Evolutionary conservation across 2,888 invertebrate species (phyloP).

Genomic region (Cantharis rufa): DNA sequence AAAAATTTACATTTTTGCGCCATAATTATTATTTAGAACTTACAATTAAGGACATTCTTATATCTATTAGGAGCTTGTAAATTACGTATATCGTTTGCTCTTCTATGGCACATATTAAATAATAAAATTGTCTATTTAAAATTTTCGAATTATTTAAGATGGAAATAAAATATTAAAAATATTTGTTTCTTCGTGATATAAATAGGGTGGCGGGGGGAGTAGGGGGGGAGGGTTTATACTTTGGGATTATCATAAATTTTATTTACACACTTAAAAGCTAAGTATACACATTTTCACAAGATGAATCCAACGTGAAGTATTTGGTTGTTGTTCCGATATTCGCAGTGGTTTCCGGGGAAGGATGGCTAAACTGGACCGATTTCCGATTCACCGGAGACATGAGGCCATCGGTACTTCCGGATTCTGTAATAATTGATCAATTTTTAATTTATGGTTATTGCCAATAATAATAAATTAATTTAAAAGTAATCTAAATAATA

Average conservation of each 20-base stretch:
- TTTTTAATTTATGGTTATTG: slow-evolving; percentile 30
- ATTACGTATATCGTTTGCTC: slow-evolving; percentile 43
- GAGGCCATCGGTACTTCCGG: slow-evolving; percentile 47
- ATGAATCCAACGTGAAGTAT: slow-evolving; percentile 50
- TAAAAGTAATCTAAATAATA: slow-evolving; percentile 6
- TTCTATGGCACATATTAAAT: slow-evolving; percentile 41
- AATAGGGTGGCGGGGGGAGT: slow-evolving; percentile 27
- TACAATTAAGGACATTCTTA: slow-evolving; percentile 21
- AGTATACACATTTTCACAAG: slow-evolving; percentile 55
- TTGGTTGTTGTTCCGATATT: slow-evolving; percentile 41
- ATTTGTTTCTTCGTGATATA: slow-evolving; percentile 31
- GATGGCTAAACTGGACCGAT: slow-evolving; percentile 44
- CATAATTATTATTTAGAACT: slow-evolving; percentile 17
- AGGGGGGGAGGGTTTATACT: slow-evolving; percentile 43
- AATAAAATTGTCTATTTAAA: slow-evolving; percentile 21
- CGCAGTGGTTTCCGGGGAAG: slow-evolving; percentile 43
- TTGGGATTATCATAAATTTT: slow-evolving; percentile 50
- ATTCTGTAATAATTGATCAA: slow-evolving; percentile 50
- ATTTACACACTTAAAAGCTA: slow-evolving; percentile 51
- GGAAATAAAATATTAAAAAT: slow-evolving; percentile 40
- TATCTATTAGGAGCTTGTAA: slow-evolving; percentile 35
- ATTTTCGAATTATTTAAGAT: slow-evolving; percentile 29
- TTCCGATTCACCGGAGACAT: slow-evolving; percentile 49
- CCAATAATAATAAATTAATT: slow-evolving; percentile 27
- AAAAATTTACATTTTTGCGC: slow-evolving; percentile 27